A percentile compares a stretch with the other conserved stretches of the same genome.
phyloP scores from a whole-genome alignment of 2,113 vertebrate genomes.

The Menura novaehollandiae region DNA sequence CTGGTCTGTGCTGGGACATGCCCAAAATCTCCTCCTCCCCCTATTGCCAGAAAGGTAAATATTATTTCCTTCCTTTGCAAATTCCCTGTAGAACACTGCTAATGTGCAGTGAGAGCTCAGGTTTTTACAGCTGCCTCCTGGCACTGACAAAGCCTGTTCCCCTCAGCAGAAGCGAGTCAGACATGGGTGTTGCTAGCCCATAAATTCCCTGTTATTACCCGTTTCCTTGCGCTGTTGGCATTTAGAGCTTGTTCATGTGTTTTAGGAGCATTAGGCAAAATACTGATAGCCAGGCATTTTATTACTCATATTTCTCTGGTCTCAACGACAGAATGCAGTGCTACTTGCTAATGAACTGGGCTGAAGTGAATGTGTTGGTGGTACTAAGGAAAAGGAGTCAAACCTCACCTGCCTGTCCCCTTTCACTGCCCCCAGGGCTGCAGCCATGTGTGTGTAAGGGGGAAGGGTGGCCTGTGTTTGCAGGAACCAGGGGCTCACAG shows the following conservation, averaged over 20 bases:
- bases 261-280: neutral
- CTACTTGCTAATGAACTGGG: neutral
- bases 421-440: neutral
- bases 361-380: neutral
- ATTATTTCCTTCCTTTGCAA: neutral
- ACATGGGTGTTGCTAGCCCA: neutral
- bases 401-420: neutral
- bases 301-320: neutral
- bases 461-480: neutral
- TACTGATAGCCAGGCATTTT: neutral
- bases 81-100: neutral
- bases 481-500: neutral
- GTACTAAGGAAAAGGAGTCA: neutral
- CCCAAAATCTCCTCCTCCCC: neutral
- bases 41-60: neutral
- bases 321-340: neutral
- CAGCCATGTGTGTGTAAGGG: neutral
- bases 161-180: accelerated
- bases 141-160: neutral
- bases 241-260: neutral
- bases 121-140: neutral
- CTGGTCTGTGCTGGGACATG: neutral
- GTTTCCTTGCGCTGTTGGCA: neutral
- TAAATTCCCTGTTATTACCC: neutral
- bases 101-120: neutral